A percentile compares a stretch with the other conserved stretches of the same genome.
These are phyloP conservation scores for Gasterosteus nipponicus DNA, from an alignment of 2,113 vertebrate genomes.

Conservation along the genomic window DNA sequence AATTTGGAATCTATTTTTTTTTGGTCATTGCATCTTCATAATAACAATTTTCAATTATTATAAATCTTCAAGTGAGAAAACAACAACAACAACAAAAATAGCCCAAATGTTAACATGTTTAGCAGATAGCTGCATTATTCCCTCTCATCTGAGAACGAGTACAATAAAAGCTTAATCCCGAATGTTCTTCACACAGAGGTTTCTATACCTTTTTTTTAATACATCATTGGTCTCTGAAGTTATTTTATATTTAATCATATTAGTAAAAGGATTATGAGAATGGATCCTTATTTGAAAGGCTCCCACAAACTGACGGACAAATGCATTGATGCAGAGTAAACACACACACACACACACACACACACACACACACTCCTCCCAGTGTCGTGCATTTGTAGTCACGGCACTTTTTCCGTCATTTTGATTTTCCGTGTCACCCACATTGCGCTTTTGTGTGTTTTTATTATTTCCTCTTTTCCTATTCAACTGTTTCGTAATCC, in stretches of 20 bases:
- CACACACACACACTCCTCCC: slow-evolving; percentile 17
- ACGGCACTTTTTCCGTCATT: slow-evolving; percentile 48
- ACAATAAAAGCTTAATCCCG: slow-evolving; percentile 1
- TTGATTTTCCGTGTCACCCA: slow-evolving; percentile 57
- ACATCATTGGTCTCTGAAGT: slow-evolving; percentile 58
- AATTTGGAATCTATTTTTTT: neutral
- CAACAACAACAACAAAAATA: neutral
- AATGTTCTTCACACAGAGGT: slow-evolving; percentile 22
- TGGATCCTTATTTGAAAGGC: slow-evolving; percentile 50
- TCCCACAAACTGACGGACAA: slow-evolving; percentile 36
- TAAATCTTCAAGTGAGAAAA: neutral
- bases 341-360: slow-evolving; percentile 10
- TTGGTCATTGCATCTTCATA: neutral
- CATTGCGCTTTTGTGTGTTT: slow-evolving; percentile 43
- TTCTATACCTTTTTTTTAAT: slow-evolving; percentile 22
- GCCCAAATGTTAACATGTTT: neutral
- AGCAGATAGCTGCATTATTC: neutral
- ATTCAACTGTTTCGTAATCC: slow-evolving; percentile 76
- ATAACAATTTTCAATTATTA: neutral
- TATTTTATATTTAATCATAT: slow-evolving; percentile 57
- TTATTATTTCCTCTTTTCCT: slow-evolving; percentile 56
- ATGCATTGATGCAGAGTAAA: slow-evolving; percentile 25
- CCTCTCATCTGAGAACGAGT: neutral
- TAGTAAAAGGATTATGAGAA: slow-evolving; percentile 64
- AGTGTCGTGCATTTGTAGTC: slow-evolving; percentile 36